phyloP scores from a whole-genome alignment of 2,888 invertebrate genomes.

The Aporophyla nigra region DNA sequence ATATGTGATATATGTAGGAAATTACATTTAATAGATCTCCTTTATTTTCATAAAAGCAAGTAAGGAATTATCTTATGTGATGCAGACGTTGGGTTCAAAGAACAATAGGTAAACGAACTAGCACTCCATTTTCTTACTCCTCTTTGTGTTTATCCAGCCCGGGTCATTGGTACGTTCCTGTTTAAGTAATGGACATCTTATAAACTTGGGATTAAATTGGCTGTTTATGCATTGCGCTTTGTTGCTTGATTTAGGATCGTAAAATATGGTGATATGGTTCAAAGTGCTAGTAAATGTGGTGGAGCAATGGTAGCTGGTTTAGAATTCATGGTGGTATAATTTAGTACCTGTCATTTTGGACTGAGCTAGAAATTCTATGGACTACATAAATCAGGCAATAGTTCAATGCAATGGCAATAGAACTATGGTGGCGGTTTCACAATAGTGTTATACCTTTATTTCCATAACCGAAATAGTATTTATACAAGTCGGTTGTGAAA shows the following conservation, averaged over 20 bases:
- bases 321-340: constrained; percentile 24
- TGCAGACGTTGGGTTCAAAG: background rate
- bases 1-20: no score
- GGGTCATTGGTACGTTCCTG: constrained; percentile 53
- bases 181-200: constrained; percentile 56
- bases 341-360: constrained; percentile 12
- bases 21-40: no score
- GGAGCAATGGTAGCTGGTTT: constrained; percentile 11
- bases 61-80: background rate
- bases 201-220: constrained; percentile 47
- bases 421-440: background rate
- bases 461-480: no score
- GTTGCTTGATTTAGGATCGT: constrained; percentile 45
- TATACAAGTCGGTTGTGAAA: no score
- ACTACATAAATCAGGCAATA: background rate
- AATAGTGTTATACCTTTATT: background rate
- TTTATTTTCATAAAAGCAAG: background rate
- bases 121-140: constrained; percentile 26
- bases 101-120: background rate
- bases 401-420: background rate
- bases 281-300: constrained; percentile 27
- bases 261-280: constrained; percentile 27
- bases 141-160: constrained; percentile 11
- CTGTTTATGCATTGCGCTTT: constrained; percentile 42
- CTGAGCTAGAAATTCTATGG: constrained; percentile 6